These are phyloP conservation scores for Meteorus colon DNA, from an alignment of 2,888 invertebrate genomes.

Conservation along the genomic window DNA sequence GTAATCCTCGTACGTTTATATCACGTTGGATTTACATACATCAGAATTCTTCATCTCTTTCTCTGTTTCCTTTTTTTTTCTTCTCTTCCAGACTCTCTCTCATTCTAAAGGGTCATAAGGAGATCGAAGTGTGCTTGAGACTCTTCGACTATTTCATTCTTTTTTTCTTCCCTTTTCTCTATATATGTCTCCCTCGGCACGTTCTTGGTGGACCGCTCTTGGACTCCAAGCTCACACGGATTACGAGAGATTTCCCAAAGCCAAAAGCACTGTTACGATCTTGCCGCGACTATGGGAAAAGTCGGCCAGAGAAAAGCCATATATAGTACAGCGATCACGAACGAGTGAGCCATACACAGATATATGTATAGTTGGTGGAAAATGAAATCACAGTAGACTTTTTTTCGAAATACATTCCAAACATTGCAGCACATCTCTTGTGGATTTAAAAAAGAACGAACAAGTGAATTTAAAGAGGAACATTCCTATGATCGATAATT, in stretches of 20 bases:
- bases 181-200: background rate
- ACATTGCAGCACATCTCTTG: conserved; percentile 6
- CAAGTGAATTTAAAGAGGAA: background rate
- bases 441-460: background rate
- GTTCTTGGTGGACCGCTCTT: background rate
- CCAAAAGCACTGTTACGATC: conserved; percentile 36
- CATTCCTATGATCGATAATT: too few relatives aligned
- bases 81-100: conserved; percentile 21
- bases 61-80: conserved; percentile 33
- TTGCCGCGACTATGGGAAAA: conserved; percentile 10
- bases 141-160: conserved; percentile 4
- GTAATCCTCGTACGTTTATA: conserved; percentile 15
- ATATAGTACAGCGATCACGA: conserved; percentile 9
- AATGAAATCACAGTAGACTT: conserved; percentile 15
- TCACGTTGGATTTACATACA: conserved; percentile 44
- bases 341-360: background rate
- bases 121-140: conserved; percentile 39
- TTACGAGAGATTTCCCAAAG: conserved; percentile 46
- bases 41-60: conserved; percentile 30
- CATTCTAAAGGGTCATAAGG: conserved; percentile 33
- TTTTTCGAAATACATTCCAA: conserved; percentile 16
- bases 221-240: conserved; percentile 22
- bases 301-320: conserved; percentile 21
- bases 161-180: background rate
- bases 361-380: background rate